phyloP scores from a whole-genome alignment of 2,113 vertebrate species.

The Gopherus evgoodei region DNA sequence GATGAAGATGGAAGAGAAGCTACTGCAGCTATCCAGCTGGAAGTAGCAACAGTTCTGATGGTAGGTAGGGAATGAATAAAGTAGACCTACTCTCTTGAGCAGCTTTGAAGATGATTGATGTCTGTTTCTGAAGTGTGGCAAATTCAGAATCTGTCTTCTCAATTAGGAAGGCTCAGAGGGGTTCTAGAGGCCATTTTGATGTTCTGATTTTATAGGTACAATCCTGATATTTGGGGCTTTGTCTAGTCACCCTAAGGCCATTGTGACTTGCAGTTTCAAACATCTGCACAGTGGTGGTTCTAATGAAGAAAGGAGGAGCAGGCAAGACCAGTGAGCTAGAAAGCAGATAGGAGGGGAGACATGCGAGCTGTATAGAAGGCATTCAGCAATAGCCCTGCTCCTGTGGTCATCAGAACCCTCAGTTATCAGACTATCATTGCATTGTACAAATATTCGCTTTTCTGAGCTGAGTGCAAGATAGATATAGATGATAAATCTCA shows the following conservation, averaged over 20 bases:
- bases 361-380: rapidly evolving
- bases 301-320: neutral
- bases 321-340: rapidly evolving
- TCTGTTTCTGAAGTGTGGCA: neutral
- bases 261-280: neutral
- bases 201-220: too few species aligned
- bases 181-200: neutral
- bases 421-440: neutral
- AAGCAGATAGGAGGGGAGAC: rapidly evolving
- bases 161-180: rapidly evolving
- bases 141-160: neutral
- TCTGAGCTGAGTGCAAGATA: neutral
- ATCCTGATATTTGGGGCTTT: too few species aligned
- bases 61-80: rapidly evolving
- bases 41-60: neutral
- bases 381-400: neutral
- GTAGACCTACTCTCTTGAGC: rapidly evolving
- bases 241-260: neutral
- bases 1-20: neutral
- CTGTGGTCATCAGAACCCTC: neutral
- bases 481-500: neutral
- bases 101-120: rapidly evolving
- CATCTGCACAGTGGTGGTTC: neutral
- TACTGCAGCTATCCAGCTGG: neutral
- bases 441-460: neutral